Conservation (phyloP, 2,797 vertebrate species). For the Onychomys torridus region DNA sequence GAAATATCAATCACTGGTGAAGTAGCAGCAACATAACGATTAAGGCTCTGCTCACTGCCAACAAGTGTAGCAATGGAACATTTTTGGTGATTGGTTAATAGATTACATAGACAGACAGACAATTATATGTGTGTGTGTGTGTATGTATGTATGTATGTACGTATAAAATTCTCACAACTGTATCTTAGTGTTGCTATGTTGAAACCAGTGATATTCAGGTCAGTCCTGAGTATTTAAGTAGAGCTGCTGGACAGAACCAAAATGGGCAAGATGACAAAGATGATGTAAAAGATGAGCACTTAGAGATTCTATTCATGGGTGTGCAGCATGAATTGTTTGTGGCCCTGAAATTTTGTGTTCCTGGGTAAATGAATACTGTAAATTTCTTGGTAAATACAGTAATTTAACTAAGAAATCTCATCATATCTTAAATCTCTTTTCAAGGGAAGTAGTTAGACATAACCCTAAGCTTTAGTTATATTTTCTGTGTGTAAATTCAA, state of each 20-base stretch:
- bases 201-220: neutral
- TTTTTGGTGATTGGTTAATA: neutral
- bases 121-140: neutral
- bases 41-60: neutral
- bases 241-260: neutral
- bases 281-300: neutral
- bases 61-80: neutral
- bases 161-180: neutral
- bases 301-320: neutral
- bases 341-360: neutral
- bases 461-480: slow-evolving; percentile 7
- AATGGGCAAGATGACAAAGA: neutral
- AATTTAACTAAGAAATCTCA: slow-evolving; percentile 10
- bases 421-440: slow-evolving; percentile 32
- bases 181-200: neutral
- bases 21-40: neutral
- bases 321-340: neutral
- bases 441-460: slow-evolving; percentile 25
- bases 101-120: neutral
- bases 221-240: neutral
- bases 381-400: slow-evolving; percentile 39
- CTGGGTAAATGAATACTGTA: neutral
- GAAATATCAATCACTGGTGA: neutral
- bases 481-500: slow-evolving; percentile 27
- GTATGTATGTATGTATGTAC: too few species aligned